These are phyloP conservation scores for Acanthosepion pharaonis DNA, from an alignment of 2,888 invertebrate species.

Conservation along the genomic window DNA sequence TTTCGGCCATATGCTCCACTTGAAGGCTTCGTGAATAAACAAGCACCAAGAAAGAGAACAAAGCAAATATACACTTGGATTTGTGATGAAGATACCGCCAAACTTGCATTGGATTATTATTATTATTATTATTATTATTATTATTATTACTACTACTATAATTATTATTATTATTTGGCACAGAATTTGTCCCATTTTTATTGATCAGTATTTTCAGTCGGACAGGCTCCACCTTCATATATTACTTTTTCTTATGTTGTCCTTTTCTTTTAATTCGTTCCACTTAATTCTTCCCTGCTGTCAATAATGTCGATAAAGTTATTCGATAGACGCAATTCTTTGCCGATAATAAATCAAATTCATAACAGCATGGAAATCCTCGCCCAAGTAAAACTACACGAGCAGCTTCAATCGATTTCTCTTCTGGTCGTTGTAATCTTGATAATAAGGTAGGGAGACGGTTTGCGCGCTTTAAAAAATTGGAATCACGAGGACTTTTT, in stretches of 20 bases:
- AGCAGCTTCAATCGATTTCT: neutral
- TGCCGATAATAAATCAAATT: constrained; percentile 18
- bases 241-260: neutral
- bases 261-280: neutral
- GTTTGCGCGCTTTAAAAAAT: neutral
- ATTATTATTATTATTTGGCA: neutral
- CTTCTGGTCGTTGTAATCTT: neutral
- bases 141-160: neutral
- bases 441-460: neutral
- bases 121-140: neutral
- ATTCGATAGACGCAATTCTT: neutral
- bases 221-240: neutral
- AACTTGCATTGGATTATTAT: neutral
- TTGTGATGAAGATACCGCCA: too few species aligned
- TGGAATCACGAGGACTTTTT: neutral
- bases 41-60: too few species aligned
- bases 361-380: neutral
- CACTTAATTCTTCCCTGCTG: neutral
- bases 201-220: neutral
- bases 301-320: neutral
- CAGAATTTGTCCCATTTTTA: neutral
- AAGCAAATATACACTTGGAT: too few species aligned
- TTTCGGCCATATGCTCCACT: too few species aligned
- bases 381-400: neutral
- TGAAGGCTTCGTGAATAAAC: too few species aligned